Percentiles rank a stretch among this genome's conserved stretches.
These are phyloP conservation scores for Holacanthella duospinosa DNA, from an alignment of 2,888 invertebrate genomes.

Conservation along the genomic window DNA sequence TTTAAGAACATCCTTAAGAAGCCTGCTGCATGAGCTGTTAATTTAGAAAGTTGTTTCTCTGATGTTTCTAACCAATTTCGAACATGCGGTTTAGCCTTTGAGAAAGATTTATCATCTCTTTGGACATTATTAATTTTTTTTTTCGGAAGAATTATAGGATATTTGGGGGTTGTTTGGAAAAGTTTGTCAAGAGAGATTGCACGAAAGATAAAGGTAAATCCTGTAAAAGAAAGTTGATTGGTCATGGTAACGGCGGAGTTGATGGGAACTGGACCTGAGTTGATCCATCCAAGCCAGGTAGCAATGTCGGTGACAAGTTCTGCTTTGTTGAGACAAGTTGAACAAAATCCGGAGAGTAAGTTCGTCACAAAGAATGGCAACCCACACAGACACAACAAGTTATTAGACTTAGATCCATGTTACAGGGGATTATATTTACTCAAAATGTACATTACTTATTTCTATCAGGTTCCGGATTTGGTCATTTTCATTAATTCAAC, in stretches of 20 bases:
- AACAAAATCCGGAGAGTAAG: slow-evolving; percentile 78
- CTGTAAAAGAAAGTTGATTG: neutral
- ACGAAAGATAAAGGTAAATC: neutral
- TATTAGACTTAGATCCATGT: slow-evolving; percentile 37
- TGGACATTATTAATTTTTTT: no score
- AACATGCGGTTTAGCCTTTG: neutral
- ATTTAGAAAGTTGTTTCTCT: no score
- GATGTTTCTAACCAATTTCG: neutral
- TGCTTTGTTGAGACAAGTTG: slow-evolving; percentile 74
- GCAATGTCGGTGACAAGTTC: slow-evolving; percentile 78
- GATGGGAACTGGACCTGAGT: slow-evolving; percentile 52
- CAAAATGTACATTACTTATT: no score
- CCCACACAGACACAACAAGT: slow-evolving; percentile 88
- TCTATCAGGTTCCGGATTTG: no score
- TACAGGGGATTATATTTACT: neutral
- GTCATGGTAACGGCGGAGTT: neutral
- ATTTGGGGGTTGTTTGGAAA: neutral
- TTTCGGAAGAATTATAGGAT: neutral
- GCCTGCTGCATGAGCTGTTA: neutral
- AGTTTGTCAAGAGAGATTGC: neutral
- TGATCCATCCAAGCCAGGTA: slow-evolving; percentile 91
- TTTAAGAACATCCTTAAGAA: neutral
- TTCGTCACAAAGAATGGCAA: slow-evolving; percentile 94
- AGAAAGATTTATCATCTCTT: neutral
- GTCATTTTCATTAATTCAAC: no score